Evolutionary conservation across 2,113 vertebrate genomes (phyloP), one percentile per base, ranked within the genome.

Genomic region (Labeo rohita): DNA sequence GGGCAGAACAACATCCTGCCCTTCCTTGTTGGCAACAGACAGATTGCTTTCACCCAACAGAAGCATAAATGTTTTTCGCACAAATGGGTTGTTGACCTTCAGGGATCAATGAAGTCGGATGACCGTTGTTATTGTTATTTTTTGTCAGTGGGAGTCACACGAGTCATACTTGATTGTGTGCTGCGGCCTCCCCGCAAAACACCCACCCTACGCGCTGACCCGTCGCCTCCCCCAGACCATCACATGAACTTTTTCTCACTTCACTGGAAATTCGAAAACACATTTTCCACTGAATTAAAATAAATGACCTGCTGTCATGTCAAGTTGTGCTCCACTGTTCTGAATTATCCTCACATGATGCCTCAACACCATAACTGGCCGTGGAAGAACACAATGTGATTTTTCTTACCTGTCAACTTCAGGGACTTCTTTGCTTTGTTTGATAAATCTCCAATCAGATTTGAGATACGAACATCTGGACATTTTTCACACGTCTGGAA

Each of bases 151-250:
- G 36, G 80, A 78, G 66, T 84, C 59, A 81, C 16, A 10, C 70
- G 78, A 87, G 23, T 85, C 83, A 84, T 75, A 83, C 85, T 52
- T 88, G 82, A 72, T 70, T 80, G 49, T 81, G 47, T 68, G 36
- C 54, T 8, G 1, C 45, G 80, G 18, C 65, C 54, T 63, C 50
- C 84, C 13, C 21, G 18, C 74, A 49, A 61, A 73, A 82, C 75
- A 23, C 47, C 56, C 47, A 68, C 8, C 18, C 56, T 11, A 34
- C 11, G 6, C 21, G 4, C 50, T 45, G 73, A 65, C 79, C 56
- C 9, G 10, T 50, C 77, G 52, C 45, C 7, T 7, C 45, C 56
- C 80, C 52, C 66, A 45, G 34, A 47, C 65, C 10, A 49, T 34
- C n/a, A 18, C 70, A 39, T 36, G 1, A 65, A 49, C 45, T 34